Evolutionary conservation across 2,113 vertebrate genomes (phyloP).

Genomic region (Xiphias gladius): DNA sequence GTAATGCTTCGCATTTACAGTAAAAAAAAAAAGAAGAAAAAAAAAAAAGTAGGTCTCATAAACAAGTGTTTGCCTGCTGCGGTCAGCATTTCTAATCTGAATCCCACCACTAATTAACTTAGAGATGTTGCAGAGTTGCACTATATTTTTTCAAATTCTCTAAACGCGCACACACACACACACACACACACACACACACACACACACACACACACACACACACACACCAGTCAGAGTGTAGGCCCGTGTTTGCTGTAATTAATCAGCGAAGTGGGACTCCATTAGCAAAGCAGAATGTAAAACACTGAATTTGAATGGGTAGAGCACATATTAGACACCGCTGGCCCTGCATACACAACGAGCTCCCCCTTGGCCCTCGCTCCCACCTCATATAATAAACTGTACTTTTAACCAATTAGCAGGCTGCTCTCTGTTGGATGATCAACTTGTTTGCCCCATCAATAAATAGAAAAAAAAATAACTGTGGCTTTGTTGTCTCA

Average conservation of each 20-base stretch:
- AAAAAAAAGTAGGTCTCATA: constrained; percentile 46
- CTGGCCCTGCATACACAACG: constrained; percentile 27
- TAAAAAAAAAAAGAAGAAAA: constrained; percentile 12
- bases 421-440: constrained; percentile 35
- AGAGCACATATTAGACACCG: constrained; percentile 26
- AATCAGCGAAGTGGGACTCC: constrained; percentile 50
- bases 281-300: constrained; percentile 49
- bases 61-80: constrained; percentile 62
- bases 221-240: background rate
- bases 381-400: background rate
- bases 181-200: background rate
- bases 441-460: constrained; percentile 41
- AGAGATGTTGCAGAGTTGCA: constrained; percentile 68
- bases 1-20: constrained; percentile 57
- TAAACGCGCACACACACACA: constrained; percentile 17
- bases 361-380: background rate
- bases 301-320: constrained; percentile 59
- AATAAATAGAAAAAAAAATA: too few species aligned
- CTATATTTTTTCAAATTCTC: constrained; percentile 47
- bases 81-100: constrained; percentile 57
- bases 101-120: constrained; percentile 60
- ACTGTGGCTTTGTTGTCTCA: background rate
- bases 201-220: background rate
- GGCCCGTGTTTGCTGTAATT: constrained; percentile 53
- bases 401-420: constrained; percentile 57